Conservation (phyloP, 2,888 invertebrate genomes). For the Bimastos eiseni region DNA sequence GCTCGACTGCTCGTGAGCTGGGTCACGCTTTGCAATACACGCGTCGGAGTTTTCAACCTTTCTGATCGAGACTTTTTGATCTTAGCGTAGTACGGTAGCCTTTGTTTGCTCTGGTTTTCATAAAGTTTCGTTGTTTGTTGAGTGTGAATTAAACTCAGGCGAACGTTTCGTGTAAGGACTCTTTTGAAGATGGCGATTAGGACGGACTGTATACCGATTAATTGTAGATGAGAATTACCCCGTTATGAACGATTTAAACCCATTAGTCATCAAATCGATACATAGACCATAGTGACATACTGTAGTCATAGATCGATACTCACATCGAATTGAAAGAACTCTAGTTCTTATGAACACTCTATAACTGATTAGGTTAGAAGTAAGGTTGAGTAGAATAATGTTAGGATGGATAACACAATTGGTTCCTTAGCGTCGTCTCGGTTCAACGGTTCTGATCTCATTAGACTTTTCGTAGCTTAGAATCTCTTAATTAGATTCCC, state of each 20-base stretch:
- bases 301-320: neutral
- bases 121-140: too few relatives aligned
- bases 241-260: too few relatives aligned
- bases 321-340: neutral
- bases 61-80: neutral
- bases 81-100: neutral
- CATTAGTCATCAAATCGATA: too few relatives aligned
- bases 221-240: too few relatives aligned
- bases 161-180: neutral
- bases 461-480: neutral
- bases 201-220: too few relatives aligned
- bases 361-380: neutral
- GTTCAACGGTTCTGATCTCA: neutral
- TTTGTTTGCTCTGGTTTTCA: neutral
- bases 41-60: neutral
- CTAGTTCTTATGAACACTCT: neutral
- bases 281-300: too few relatives aligned
- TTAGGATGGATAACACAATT: neutral
- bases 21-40: neutral
- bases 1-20: neutral
- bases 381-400: too few relatives aligned
- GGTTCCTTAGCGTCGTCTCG: too few relatives aligned
- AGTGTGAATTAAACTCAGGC: too few relatives aligned
- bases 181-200: too few relatives aligned
- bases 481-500: too few relatives aligned